Evolutionary conservation across 2,113 vertebrate species (phyloP).

Genomic region (Morone chrysops): DNA sequence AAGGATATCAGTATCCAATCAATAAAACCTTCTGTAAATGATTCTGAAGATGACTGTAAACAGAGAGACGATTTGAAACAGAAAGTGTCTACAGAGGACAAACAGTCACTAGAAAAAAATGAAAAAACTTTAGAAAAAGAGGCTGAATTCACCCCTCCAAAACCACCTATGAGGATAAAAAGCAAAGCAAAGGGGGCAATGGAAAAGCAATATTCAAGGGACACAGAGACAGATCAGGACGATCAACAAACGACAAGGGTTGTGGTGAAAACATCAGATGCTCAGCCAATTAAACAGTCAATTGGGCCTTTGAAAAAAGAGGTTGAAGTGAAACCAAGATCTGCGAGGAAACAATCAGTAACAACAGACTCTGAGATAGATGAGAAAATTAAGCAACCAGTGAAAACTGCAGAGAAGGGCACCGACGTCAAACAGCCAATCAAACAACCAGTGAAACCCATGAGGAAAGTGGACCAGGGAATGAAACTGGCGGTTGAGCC

Average conservation of each 20-base stretch:
- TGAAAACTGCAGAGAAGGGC: conserved; percentile 16
- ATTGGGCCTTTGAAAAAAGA: conserved; percentile 35
- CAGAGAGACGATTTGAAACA: background rate
- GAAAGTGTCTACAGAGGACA: conserved; percentile 18
- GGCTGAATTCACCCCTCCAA: conserved; percentile 40
- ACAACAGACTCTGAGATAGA: conserved; percentile 18
- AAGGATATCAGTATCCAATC: conserved; percentile 48
- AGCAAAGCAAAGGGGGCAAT: conserved; percentile 52
- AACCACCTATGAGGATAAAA: conserved; percentile 71
- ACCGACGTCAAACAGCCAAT: conserved; percentile 20
- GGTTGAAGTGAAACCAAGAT: conserved; percentile 34
- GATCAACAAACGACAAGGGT: conserved; percentile 22
- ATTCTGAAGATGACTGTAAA: conserved; percentile 33
- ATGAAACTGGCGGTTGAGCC: conserved; percentile 76
- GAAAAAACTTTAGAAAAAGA: conserved; percentile 19
- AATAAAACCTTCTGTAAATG: conserved; percentile 12
- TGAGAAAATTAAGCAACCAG: conserved; percentile 25
- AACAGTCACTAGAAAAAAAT: conserved; percentile 25
- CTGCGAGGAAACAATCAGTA: conserved; percentile 30
- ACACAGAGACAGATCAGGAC: conserved; percentile 71
- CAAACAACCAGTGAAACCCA: conserved; percentile 69
- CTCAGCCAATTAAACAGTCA: background rate
- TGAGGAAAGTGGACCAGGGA: conserved; percentile 54
- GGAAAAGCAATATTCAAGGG: conserved; percentile 65
- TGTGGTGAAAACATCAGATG: conserved; percentile 19